Conservation (phyloP, 2,797 vertebrate species). For the Cetoscarus ocellatus region DNA sequence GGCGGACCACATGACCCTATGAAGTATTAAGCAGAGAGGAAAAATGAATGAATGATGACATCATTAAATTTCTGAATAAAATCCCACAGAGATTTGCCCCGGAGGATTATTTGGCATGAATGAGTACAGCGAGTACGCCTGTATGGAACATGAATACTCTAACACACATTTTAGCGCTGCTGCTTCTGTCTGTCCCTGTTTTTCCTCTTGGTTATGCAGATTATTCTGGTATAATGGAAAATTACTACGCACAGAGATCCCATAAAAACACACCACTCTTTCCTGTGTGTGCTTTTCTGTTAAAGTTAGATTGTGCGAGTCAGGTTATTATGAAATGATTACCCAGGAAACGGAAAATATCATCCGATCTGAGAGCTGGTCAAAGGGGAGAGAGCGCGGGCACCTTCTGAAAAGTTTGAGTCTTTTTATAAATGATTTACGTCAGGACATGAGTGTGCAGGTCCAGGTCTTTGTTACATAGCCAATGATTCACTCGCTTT, state of each 20-base stretch:
- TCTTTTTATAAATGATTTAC: conserved; percentile 60
- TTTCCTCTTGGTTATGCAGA: not conserved
- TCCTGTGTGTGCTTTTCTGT: not conserved
- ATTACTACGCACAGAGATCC: not conserved
- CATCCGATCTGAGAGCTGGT: conserved; percentile 31
- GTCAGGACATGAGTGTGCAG: conserved; percentile 46
- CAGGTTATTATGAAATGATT: conserved; percentile 37
- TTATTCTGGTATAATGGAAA: not conserved
- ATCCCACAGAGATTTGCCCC: conserved; percentile 1
- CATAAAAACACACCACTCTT: not conserved
- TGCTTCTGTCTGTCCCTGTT: not conserved
- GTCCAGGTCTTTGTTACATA: conserved; percentile 42
- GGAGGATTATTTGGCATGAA: not conserved
- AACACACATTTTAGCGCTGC: not conserved
- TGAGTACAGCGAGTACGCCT: not conserved
- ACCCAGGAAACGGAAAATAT: conserved; percentile 42
- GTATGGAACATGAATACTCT: not conserved
- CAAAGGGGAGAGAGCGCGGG: conserved; percentile 23
- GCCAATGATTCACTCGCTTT: conserved; percentile 55
- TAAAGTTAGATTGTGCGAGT: not conserved
- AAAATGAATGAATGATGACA: conserved; percentile 4
- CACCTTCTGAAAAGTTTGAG: conserved; percentile 22
- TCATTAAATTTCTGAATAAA: not conserved
- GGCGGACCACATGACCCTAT: conserved; percentile 4
- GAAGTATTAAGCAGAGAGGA: not conserved